phyloP scores from a whole-genome alignment of 2,113 vertebrate species.

The human region DNA sequence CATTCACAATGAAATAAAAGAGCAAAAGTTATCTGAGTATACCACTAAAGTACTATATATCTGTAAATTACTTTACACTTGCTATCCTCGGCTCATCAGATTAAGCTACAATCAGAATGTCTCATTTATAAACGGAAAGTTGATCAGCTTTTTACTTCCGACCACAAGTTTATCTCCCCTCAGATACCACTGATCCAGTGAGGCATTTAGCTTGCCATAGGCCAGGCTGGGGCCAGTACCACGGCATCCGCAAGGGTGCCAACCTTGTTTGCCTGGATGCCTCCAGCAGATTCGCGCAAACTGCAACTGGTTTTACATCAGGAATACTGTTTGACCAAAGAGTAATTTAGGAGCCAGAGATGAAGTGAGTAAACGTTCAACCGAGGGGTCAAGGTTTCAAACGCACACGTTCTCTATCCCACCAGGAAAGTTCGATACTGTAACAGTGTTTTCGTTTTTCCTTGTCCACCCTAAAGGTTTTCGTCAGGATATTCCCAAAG shows the following conservation, averaged over 20 bases:
- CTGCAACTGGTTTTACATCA: slow-evolving; percentile 50
- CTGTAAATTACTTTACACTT: neutral
- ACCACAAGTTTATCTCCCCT: neutral
- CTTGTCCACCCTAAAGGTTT: neutral
- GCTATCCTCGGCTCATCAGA: neutral
- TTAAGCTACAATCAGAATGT: neutral
- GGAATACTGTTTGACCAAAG: neutral
- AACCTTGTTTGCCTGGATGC: neutral
- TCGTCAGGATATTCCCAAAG: neutral
- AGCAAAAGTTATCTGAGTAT: neutral
- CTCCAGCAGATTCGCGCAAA: neutral
- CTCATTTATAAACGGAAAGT: neutral
- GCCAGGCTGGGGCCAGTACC: neutral
- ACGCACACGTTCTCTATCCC: neutral
- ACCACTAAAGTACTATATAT: neutral
- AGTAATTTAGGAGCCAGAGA: neutral
- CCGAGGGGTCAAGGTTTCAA: neutral
- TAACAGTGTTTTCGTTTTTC: neutral
- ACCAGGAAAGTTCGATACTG: neutral
- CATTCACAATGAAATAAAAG: neutral
- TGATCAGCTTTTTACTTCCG: neutral
- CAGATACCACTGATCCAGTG: too few relatives aligned
- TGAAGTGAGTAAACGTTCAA: neutral
- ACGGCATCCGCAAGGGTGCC: neutral
- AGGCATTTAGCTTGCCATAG: neutral